Base-by-base conservation (phyloP, 1,140 invertebrate genomes). In the Penaeus japonicus region DNA sequence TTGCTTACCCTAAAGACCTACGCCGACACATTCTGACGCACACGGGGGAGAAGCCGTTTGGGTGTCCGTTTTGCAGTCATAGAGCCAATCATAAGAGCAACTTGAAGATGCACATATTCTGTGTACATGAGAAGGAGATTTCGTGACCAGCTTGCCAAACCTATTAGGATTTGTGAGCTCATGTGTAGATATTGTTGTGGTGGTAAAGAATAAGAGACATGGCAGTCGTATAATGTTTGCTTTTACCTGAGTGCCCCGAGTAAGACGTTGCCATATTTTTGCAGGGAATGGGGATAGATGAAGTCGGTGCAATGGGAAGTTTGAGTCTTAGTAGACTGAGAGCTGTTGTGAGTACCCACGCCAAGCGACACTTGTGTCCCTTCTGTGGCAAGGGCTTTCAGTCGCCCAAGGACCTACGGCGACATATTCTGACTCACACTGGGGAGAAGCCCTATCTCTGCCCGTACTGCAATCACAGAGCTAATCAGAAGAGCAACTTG, bases 401-500 rank as follows among this genome's bases (percentile, higher is more conserved):
- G 62, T 88, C 87, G 35, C 87, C 87, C 57, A 88, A 88, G 87
- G 87, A 88, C 73, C 87, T 88, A 65, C 87, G 87, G n/a, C 79
- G 87, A 54, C 87, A 88, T 62, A 59, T 83, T 77, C 54, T 83
- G 87, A 88, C 87, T 39, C 87, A 88, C 87, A 88, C 87, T 77
- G 87, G 87, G 79, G 87, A 88, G 80, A 88, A 88, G 87, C 87
- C 87, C 47, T 88, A 82, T 82, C 80, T 78, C 65, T 88, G 87
- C 55, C 87, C 87, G 24, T 88, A 84, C 87, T 88, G 87, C 55
- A 73, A 84, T 84, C 87, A 88, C 87, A 83, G 87, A 53, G 65
- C 87, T 39, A 88, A 83, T 88, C 87, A 88, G 87, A 88, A 88
- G 87, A 88, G 87, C 80, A 88, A 88, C 87, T 88, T 88, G 87